Evolutionary conservation across 1,140 invertebrate genomes (phyloP), one percentile per base, ranked within the genome.

Genomic region (Chelonus insularis): DNA sequence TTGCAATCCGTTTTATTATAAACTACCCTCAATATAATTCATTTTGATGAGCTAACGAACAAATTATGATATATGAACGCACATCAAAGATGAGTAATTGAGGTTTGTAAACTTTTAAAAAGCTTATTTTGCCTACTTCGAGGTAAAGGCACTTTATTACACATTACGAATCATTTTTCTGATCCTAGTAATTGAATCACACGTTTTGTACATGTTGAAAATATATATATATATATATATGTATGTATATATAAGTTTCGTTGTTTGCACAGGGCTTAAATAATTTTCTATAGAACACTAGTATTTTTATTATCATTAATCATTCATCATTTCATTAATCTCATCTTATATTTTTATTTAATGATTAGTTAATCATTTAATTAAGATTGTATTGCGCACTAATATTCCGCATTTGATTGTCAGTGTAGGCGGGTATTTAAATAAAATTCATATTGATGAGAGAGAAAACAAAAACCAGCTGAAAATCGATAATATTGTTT

Each of bases 1-100:
- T 68, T 62, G 56, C 56, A 56, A 66, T 66, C 59, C 37, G 25
- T 59, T 54, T 37, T 52, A 21, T 48, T 37, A 48, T 57, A n/a
- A n/a, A n/a, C 34, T 63, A 51, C 45, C 32, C 6, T 51, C 57
- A 20, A 50, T 52, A 39, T 23, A 29, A 52, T 62, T 12, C 5
- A 51, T 60, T 52, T 52, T 37, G 16, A 14, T 43, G 12, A 18
- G 16, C 7, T 36, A 4, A 12, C 8, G 4, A 18, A 18, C n/a
- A n/a, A n/a, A n/a, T n/a, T n/a, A n/a, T n/a, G n/a, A n/a, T n/a
- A n/a, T n/a, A n/a, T n/a, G n/a, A n/a, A n/a, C n/a, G n/a, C n/a
- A n/a, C n/a, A n/a, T 39, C 14, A 39, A 39, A 39, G 14, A 39
- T 12, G 14, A 39, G 4, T 34, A 34, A 34, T 34, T 34, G 14